These are phyloP conservation scores for Odontamblyopus rebecca DNA, from an alignment of 2,797 vertebrate genomes.

Conservation along the genomic window DNA sequence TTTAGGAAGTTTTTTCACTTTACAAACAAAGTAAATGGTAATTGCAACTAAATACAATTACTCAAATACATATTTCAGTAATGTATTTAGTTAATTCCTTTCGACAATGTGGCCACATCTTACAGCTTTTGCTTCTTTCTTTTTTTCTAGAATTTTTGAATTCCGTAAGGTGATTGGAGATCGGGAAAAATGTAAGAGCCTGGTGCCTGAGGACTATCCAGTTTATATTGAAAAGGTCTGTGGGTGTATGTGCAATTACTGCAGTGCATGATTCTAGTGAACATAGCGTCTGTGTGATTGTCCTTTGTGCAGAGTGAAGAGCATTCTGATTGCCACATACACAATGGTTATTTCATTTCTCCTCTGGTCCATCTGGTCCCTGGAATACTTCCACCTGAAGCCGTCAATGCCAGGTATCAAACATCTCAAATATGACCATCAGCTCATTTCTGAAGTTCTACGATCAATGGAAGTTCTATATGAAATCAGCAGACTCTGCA, in stretches of 20 bases:
- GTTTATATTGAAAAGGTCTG: slow-evolving; percentile 88
- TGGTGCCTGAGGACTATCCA: slow-evolving; percentile 92
- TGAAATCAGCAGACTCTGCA: too few species aligned
- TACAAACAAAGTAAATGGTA: background rate
- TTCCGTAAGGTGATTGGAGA: slow-evolving; percentile 94
- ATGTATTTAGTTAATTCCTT: background rate
- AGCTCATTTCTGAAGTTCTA: too few species aligned
- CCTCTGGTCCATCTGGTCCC: slow-evolving; percentile 91
- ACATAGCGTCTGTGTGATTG: background rate
- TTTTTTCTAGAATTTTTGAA: slow-evolving; percentile 88
- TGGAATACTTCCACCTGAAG: slow-evolving; percentile 88
- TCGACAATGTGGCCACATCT: background rate
- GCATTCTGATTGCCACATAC: slow-evolving; percentile 88
- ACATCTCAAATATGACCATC: too few species aligned
- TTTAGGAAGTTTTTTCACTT: too few species aligned
- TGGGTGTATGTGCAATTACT: background rate
- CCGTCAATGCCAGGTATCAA: slow-evolving; percentile 88
- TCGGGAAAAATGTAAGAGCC: slow-evolving; percentile 87
- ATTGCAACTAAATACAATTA: background rate
- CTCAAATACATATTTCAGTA: background rate
- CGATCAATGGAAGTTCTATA: too few species aligned
- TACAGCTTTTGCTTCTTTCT: background rate
- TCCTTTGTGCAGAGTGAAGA: slow-evolving; percentile 82
- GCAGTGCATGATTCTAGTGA: background rate
- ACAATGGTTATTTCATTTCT: slow-evolving; percentile 92